These are phyloP conservation scores for Struthidea cinerea DNA, from an alignment of 2,113 vertebrate species.

Conservation along the genomic window DNA sequence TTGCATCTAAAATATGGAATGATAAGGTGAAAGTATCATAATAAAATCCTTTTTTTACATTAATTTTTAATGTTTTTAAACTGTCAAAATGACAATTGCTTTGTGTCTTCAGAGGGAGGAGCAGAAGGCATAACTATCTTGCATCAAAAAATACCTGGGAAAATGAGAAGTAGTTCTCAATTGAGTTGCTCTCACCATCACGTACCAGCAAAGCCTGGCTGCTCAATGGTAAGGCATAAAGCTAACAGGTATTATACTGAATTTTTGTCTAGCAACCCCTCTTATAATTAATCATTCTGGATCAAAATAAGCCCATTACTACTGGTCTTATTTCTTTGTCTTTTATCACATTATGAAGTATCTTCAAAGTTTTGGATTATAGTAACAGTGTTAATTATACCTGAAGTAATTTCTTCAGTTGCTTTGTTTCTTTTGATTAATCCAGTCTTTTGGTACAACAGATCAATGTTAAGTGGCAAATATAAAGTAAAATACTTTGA, in stretches of 20 bases:
- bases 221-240: not conserved
- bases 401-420: not conserved
- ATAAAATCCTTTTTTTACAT: not conserved
- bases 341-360: not conserved
- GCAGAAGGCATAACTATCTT: not conserved
- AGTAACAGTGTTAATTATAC: not conserved
- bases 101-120: not conserved
- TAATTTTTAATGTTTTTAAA: not conserved
- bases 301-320: not conserved
- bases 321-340: not conserved
- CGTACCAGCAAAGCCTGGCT: not conserved
- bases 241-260: not conserved
- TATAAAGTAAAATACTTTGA: not conserved
- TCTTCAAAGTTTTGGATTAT: not conserved
- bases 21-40: not conserved
- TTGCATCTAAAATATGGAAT: not conserved
- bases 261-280: not conserved
- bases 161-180: not conserved
- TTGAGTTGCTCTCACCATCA: not conserved
- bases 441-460: not conserved
- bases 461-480: not conserved
- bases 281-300: not conserved
- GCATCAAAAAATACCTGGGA: not conserved
- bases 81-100: not conserved
- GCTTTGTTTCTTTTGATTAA: not conserved